phyloP scores from a whole-genome alignment of 2,888 invertebrate species.

The Linnaemya vulpina region DNA sequence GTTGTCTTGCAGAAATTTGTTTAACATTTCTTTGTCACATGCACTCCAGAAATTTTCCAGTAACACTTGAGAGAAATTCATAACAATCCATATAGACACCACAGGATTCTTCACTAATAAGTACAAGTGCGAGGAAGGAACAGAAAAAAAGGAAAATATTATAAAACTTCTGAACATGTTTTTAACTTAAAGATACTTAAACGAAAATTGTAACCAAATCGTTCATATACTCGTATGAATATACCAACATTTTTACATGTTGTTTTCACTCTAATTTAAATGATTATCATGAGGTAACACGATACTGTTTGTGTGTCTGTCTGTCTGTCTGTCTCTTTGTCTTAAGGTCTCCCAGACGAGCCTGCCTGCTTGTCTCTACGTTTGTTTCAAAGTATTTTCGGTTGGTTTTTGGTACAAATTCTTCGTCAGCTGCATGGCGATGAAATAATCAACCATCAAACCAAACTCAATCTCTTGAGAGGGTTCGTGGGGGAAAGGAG shows the following conservation, averaged over 20 bases:
- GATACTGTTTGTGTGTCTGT: constrained; percentile 53
- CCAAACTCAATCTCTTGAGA: constrained; percentile 27
- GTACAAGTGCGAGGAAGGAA: constrained; percentile 23
- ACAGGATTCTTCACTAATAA: constrained; percentile 53
- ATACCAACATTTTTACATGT: constrained; percentile 66
- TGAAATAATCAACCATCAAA: constrained; percentile 61
- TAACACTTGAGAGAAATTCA: constrained; percentile 1
- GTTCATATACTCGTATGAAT: constrained; percentile 18
- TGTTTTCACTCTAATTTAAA: constrained; percentile 73
- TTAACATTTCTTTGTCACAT: neutral
- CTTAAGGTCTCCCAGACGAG: neutral
- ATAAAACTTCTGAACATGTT: constrained; percentile 49
- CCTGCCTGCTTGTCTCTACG: neutral
- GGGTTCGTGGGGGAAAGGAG: constrained; percentile 9
- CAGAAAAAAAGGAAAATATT: neutral
- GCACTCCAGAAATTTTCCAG: neutral
- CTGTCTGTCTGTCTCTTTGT: neutral
- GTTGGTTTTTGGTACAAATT: constrained; percentile 19
- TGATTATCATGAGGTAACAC: constrained; percentile 73
- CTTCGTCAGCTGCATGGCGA: constrained; percentile 29
- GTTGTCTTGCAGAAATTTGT: too few relatives aligned
- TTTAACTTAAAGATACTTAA: constrained; percentile 64
- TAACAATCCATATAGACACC: constrained; percentile 32
- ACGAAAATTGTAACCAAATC: constrained; percentile 42
- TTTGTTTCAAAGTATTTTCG: neutral